phyloP scores from a whole-genome alignment of 2,797 vertebrate species.

The Coilia nasus region DNA sequence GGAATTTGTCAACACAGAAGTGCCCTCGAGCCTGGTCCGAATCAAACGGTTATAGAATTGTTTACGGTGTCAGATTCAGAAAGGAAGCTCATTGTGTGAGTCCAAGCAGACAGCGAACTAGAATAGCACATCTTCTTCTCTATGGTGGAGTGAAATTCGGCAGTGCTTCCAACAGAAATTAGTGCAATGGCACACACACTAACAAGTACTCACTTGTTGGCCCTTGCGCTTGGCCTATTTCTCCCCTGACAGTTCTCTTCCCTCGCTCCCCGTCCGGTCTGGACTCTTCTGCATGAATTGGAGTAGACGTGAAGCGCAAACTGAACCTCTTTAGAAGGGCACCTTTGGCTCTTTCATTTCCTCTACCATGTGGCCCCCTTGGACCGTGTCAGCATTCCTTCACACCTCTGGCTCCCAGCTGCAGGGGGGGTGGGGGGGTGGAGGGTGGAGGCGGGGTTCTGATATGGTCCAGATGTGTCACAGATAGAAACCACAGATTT shows the following conservation, averaged over 20 bases:
- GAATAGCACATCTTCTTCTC: neutral
- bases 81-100: constrained; percentile 32
- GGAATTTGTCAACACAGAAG: constrained; percentile 68
- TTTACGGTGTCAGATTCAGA: constrained; percentile 53
- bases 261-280: constrained; percentile 41
- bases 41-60: constrained; percentile 46
- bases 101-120: neutral
- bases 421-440: constrained; percentile 23
- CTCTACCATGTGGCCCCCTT: constrained; percentile 52
- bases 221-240: neutral
- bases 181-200: neutral
- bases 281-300: constrained; percentile 53
- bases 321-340: constrained; percentile 62
- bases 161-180: neutral
- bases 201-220: neutral
- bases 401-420: constrained; percentile 53
- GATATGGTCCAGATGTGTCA: constrained; percentile 72
- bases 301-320: constrained; percentile 56
- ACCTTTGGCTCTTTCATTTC: constrained; percentile 70
- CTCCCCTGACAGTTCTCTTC: neutral
- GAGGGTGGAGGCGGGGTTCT: constrained; percentile 55
- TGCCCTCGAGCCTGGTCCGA: constrained; percentile 57
- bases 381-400: constrained; percentile 57
- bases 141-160: neutral
- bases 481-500: constrained; percentile 54